Percentiles rank a stretch among this genome's conserved stretches.
phyloP scores from a whole-genome alignment of 2,888 invertebrate species.

The Watsonalla cultraria region DNA sequence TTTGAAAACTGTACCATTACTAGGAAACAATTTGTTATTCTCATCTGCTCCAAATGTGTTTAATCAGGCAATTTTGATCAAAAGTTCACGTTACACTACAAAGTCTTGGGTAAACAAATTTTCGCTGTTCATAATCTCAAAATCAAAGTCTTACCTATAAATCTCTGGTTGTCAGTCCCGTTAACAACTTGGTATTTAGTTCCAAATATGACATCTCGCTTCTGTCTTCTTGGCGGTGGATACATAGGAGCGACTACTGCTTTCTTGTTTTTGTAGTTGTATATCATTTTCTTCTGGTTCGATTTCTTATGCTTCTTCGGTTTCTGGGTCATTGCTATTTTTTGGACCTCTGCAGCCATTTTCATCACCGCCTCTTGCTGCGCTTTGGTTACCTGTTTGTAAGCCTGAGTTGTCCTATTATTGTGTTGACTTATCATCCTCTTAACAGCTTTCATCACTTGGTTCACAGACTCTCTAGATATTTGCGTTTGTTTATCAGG shows the following conservation, averaged over 20 bases:
- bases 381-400: slow-evolving; percentile 13
- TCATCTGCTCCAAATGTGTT: too few relatives aligned
- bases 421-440: slow-evolving; percentile 8
- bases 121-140: too few relatives aligned
- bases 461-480: not conserved
- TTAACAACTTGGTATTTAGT: not conserved
- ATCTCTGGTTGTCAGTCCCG: not conserved
- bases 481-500: not conserved
- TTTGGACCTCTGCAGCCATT: slow-evolving; percentile 35
- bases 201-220: not conserved
- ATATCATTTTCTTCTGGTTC: not conserved
- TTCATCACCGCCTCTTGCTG: slow-evolving; percentile 32
- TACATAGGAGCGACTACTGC: not conserved
- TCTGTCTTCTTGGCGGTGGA: not conserved
- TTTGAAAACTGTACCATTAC: too few relatives aligned
- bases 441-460: slow-evolving; percentile 11
- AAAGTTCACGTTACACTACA: too few relatives aligned
- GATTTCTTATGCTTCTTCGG: not conserved
- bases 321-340: slow-evolving; percentile 14
- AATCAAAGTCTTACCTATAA: not conserved
- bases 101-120: too few relatives aligned
- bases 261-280: not conserved
- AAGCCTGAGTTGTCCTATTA: slow-evolving; percentile 7
- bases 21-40: too few relatives aligned
- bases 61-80: too few relatives aligned